Evolutionary conservation across 2,797 vertebrate genomes (phyloP), one percentile per base, ranked within the genome.

Genomic region (Hydrophis major): DNA sequence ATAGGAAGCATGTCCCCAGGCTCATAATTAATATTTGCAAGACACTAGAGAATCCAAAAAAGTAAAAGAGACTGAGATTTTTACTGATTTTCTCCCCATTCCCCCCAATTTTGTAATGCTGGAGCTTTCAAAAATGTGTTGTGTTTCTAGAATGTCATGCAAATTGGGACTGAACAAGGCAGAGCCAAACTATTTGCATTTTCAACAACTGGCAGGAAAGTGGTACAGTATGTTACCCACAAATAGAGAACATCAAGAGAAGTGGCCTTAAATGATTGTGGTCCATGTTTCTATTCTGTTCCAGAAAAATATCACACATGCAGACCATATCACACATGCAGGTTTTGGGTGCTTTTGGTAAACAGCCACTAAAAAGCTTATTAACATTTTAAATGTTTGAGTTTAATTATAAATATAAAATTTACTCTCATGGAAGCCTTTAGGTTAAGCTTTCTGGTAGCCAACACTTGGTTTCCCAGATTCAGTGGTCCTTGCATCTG

Each of bases 1-100:
- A 87, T 63, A 87, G 90, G 94, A 90, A 88, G 20, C 86, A 60
- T 66, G 22, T 92, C 74, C 91, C 69, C 53, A 88, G 89, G 69
- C 86, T 88, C 47, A 61, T 89, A 89, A 42, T 86, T 88, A 25
- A 57, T 55, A 92, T 87, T 18, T 28, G 14, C 32, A 12, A 16
- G 42, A 42, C 87, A 56, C 87, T 13, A 63, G 32, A 74, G 42
- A 74, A 91, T 86, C 28, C 42, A 37, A 91, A 90, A 91, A 88
- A 14, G 56, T 60, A 32, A 16, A 20, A 28, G 90, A 86, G 28
- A 57, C 42, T 61, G 57, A 57, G 10, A 22, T 60, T 88, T 56
- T 89, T 22, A 25, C 32, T 47, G 61, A 3, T 4, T 32, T 86
- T 18, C 37, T 37, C 37, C 37, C 37, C 37, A 37, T 37, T 37